Base-by-base conservation (phyloP, 2,888 invertebrate species). In the Seira ritae region DNA sequence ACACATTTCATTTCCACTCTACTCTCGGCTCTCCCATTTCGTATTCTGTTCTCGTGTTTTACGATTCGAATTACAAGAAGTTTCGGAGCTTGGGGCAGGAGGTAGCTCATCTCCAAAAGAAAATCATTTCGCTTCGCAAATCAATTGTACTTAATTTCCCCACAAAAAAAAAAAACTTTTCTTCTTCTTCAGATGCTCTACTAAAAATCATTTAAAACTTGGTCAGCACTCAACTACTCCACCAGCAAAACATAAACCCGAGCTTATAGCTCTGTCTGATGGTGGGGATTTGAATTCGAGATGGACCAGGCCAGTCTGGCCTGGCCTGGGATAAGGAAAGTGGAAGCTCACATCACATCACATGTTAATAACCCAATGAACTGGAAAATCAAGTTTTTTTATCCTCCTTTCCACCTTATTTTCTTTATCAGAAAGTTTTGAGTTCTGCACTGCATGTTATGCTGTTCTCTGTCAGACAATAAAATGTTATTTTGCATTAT, bases 311-410 rank as follows among this genome's bases (percentile, higher is more conserved):
- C 31, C 8, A 4, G 31, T 31, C 31, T 31, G 2, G n/a, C 31
- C 8, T 31, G 3, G 31, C 8, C 31, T 31, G 31, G 31, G 31
- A 31, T 31, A 31, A 31, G 31, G 31, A 31, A 31, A 31, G 8
- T 31, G 31, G 31, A 31, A 31, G 62, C 31, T 70, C 23, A 3
- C 81, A 81, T 81, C 75, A 75, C 75, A 81, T 70, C 23, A 3
- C 81, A 81, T 81, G 81, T 81, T 81, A 81, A 81, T 81, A 81
- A 81, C 81, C 81, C 81, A 81, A 75, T 81, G 81, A 81, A 81
- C 81, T 81, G 81, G 81, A 81, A 81, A 81, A 81, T 81, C 81
- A 81, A 81, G 81, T 81, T 81, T 80, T 74, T 75, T 55, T 15
- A 8, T 3, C 3, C 31, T 31, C 31, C 55, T 55, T 55, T 55